Evolutionary conservation across 2,113 vertebrate genomes (phyloP), one percentile per base, ranked within the genome.

Genomic region (Tetraodon nigroviridis): DNA sequence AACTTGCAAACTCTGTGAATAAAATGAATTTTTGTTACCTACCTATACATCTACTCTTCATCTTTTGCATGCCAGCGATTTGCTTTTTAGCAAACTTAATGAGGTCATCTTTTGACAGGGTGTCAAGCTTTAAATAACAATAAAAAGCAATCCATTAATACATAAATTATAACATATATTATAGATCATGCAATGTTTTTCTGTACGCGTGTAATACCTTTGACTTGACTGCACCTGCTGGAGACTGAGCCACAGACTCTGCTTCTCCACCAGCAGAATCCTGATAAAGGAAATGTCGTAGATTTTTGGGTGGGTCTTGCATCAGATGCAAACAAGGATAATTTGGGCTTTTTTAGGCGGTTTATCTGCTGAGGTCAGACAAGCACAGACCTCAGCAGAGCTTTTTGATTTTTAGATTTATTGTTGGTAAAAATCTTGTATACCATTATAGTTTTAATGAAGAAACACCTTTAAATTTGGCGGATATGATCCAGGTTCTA

Each of bases 51-150:
- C 80, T 93, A 67, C 90, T 84, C 75, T 98, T 98, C 58, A 93
- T 81, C 87, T 95, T 98, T 80, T 97, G 95, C 69, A 96, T 87
- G 6, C 90, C 75, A 84, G 92, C 88, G 82, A 99, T 88, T 71
- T 99, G 97, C 60, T 96, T 99, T 86, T 96, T 99, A 55, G 95
- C 89, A 90, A 95, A 99, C 86, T 98, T 98, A 81, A 99, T 97
- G 55, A 99, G 92, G 72, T 99, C 95, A 78, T 99, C 96, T 88
- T 94, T 97, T 45, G 96, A 90, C 52, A 99, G 74, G 0, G 92
- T 92, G 86, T 99, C 95, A 90, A 99, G 84, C 97, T 99, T 11
- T 41, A 2, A 4, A 47, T 21, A 7, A 22, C 0, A 14, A 58
- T 54, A 2, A 51, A 51, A 45, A 19, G 52, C 55, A 2, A 2